Base-by-base conservation (phyloP, 2,888 invertebrate genomes). In the Catocala sponsa region DNA sequence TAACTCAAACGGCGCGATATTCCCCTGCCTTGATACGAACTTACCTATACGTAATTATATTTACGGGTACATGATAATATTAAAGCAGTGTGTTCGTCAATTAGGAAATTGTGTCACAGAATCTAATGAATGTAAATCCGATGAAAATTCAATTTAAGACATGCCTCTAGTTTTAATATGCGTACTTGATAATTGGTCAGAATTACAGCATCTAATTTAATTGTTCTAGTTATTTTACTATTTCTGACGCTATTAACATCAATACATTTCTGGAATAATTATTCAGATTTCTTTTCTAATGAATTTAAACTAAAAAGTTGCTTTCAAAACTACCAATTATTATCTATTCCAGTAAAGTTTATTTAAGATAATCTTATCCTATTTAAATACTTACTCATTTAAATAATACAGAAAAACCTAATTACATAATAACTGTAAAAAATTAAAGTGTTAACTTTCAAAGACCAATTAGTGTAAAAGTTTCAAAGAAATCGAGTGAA, bases 111-210 rank as follows among this genome's bases (percentile, higher is more conserved):
- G 33, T 43, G 41, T 48, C 50, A 44, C 12, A n/a, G 11, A 57
- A 61, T 38, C 10, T 51, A 51, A 58, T 51, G 25, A 58, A 67
- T 73, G 51, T 59, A 67, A 73, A 67, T 70, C 47, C 46, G 52
- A 55, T 54, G 63, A 52, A 55, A 43, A 70, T 73, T 67, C 46
- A 52, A 72, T 66, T 55, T 55, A 44, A 51, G 9, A 66, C 47
- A 38, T 43, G 51, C 53, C 56, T 66, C 49, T 63, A 57, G 59
- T 66, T 66, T 52, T 46, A 0, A 25, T 44, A 43, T 41, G 10
- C 13, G 11, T 52, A 10, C 15, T 42, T 42, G 7, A 12, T 12
- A 44, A 44, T 13, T 44, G 6, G 5, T 12, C 6, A 44, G 12
- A 12, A 44, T 44, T 42, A 5, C 42, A 5, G 42, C n/a, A n/a